Percentiles rank a stretch among this genome's conserved stretches.
These are phyloP conservation scores for Peucedramus taeniatus DNA, from an alignment of 2,113 vertebrate genomes.

Conservation along the genomic window DNA sequence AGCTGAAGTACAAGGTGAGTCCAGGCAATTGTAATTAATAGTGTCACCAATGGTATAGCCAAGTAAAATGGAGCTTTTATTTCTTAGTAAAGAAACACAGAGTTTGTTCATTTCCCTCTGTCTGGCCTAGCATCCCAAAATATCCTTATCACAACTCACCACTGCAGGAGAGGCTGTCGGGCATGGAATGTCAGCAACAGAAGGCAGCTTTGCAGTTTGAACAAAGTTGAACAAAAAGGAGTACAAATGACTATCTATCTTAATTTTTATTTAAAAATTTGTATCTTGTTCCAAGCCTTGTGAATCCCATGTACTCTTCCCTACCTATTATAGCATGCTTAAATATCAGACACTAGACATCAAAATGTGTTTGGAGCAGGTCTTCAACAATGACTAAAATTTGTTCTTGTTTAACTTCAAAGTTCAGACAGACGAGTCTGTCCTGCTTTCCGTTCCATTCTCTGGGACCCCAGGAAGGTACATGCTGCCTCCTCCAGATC, in stretches of 20 bases:
- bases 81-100: neutral
- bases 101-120: neutral
- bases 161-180: neutral
- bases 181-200: neutral
- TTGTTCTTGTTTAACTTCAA: constrained; percentile 16
- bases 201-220: neutral
- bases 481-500: neutral
- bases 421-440: neutral
- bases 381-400: neutral
- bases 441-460: neutral
- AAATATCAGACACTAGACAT: neutral
- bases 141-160: neutral
- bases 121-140: neutral
- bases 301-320: neutral
- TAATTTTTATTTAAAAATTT: neutral
- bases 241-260: neutral
- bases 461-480: constrained; percentile 11
- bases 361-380: neutral
- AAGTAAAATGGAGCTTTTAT: neutral
- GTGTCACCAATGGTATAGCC: neutral
- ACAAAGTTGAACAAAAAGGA: neutral
- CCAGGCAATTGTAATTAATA: neutral
- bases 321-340: neutral
- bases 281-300: neutral
- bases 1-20: neutral